Evolutionary conservation across 2,888 invertebrate genomes (phyloP).

Genomic region (Drosophila fulvimacula): DNA sequence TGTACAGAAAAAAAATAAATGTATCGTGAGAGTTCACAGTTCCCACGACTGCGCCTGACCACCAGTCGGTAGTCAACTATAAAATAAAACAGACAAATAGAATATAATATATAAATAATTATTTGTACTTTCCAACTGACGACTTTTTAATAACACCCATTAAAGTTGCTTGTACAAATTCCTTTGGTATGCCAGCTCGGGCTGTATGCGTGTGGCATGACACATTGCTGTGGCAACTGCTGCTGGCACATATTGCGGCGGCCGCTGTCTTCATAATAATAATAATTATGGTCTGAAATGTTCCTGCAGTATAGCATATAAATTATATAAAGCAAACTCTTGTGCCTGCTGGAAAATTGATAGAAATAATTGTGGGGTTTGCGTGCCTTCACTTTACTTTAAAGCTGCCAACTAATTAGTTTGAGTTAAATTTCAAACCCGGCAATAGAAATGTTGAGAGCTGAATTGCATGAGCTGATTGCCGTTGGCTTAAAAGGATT

Average conservation of each 20-base stretch:
- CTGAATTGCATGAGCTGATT: conserved; percentile 19
- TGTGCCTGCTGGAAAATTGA: too few relatives aligned
- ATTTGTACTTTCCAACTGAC: neutral
- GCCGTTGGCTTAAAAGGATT: conserved; percentile 30
- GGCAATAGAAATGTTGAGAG: conserved; percentile 1
- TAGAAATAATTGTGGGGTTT: neutral
- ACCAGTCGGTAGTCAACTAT: too few relatives aligned
- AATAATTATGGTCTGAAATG: conserved; percentile 1
- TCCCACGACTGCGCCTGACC: too few relatives aligned
- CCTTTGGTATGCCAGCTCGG: conserved; percentile 31
- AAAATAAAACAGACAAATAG: too few relatives aligned
- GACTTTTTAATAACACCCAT: conserved; percentile 73
- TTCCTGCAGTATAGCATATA: neutral
- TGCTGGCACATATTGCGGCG: conserved; percentile 68
- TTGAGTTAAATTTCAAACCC: conserved; percentile 1
- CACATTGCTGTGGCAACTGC: conserved; percentile 62
- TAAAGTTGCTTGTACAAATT: conserved; percentile 69
- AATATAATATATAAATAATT: too few relatives aligned
- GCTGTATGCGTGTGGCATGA: conserved; percentile 17
- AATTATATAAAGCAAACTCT: conserved; percentile 1
- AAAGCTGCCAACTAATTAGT: neutral
- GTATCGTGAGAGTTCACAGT: too few relatives aligned
- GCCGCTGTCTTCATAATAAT: too few relatives aligned
- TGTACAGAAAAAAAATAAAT: neutral
- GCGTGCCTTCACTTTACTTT: neutral